Conservation (phyloP, 2,888 invertebrate genomes). For the Girardia tigrina region DNA sequence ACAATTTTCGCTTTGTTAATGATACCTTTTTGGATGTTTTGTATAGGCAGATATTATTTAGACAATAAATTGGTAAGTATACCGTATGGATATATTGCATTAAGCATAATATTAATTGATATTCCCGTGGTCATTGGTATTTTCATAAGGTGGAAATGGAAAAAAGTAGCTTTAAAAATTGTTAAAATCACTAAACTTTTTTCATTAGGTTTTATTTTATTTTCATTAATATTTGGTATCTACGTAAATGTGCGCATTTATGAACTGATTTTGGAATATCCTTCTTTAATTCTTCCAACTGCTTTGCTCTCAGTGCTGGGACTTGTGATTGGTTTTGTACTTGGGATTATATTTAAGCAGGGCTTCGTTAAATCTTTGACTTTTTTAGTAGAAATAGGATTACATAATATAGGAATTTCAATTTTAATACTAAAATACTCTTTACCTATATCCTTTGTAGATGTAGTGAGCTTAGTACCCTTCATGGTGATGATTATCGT, state of each 20-base stretch:
- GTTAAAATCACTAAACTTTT: conserved; percentile 41
- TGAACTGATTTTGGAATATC: conserved; percentile 42
- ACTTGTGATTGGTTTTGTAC: conserved; percentile 48
- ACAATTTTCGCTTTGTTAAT: conserved; percentile 40
- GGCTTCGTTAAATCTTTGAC: conserved; percentile 7
- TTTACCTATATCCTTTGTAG: conserved; percentile 25
- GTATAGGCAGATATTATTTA: conserved; percentile 44
- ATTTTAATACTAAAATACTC: conserved; percentile 42
- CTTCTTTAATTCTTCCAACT: conserved; percentile 7
- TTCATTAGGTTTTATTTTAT: conserved; percentile 44
- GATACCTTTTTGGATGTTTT: conserved; percentile 51
- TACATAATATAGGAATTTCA: conserved; percentile 44
- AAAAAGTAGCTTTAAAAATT: conserved; percentile 40
- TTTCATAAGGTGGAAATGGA: conserved; percentile 41
- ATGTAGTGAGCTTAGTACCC: conserved; percentile 27
- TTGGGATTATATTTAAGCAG: conserved; percentile 29
- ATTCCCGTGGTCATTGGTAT: conserved; percentile 48
- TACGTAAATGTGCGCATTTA: conserved; percentile 48
- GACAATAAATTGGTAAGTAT: conserved; percentile 40
- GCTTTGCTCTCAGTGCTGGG: conserved; percentile 48
- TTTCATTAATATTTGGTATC: conserved; percentile 43
- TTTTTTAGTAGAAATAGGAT: conserved; percentile 50
- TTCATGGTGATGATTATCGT: conserved; percentile 27
- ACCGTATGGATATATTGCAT: conserved; percentile 44
- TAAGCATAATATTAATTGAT: conserved; percentile 43